Percentiles rank a stretch among this genome's conserved stretches.
Evolutionary conservation across 2,888 invertebrate genomes (phyloP).

Genomic region (Eupithecia subumbrata): DNA sequence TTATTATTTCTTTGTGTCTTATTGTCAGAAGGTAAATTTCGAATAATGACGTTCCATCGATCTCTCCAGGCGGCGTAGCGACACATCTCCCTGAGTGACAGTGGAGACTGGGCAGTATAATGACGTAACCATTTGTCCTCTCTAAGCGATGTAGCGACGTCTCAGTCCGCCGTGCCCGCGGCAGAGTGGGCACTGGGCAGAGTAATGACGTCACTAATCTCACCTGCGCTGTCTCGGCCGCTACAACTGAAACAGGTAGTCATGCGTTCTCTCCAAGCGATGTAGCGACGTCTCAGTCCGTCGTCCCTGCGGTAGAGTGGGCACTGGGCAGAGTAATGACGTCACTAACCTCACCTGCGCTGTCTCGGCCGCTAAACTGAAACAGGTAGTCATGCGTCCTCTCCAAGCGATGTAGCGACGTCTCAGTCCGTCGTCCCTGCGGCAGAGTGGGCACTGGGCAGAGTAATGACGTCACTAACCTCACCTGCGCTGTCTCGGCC

Average conservation of each 20-base stretch:
- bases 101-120: neutral
- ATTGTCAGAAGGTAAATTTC: neutral
- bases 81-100: neutral
- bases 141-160: no score
- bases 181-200: no score
- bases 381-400: conserved; percentile 96
- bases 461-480: neutral
- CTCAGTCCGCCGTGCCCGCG: no score
- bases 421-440: no score
- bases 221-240: conserved; percentile 83
- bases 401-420: no score
- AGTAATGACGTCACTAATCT: neutral
- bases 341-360: conserved; percentile 66
- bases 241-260: conserved; percentile 96
- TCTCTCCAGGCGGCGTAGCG: neutral
- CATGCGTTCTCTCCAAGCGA: no score
- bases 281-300: no score
- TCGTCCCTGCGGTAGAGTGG: no score
- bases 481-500: conserved; percentile 80
- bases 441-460: no score
- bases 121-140: no score
- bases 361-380: conserved; percentile 90
- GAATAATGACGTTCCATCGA: neutral
- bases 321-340: neutral
- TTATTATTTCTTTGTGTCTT: neutral